These are phyloP conservation scores for Morinoia aosen DNA, from an alignment of 2,888 invertebrate genomes.

Conservation along the genomic window DNA sequence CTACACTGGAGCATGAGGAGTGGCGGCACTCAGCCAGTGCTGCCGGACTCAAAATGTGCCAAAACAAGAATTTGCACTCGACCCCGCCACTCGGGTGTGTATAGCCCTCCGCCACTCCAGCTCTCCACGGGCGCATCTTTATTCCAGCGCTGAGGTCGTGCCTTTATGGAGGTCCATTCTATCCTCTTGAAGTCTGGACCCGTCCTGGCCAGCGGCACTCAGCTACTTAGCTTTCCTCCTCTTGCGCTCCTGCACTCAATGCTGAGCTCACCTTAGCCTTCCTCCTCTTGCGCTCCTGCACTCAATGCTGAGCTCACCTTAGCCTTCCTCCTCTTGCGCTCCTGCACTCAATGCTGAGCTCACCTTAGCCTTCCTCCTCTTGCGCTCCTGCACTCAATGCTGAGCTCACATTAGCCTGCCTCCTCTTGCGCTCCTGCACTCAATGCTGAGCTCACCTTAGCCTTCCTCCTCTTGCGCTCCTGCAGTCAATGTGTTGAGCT, in stretches of 20 bases:
- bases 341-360: background rate
- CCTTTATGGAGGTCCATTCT: constrained; percentile 43
- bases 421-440: background rate
- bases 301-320: background rate
- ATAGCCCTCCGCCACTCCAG: constrained; percentile 37
- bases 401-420: background rate
- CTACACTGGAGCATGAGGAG: background rate
- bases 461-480: too few species aligned
- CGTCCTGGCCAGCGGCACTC: constrained; percentile 22
- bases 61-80: constrained; percentile 52
- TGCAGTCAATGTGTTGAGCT: too few species aligned
- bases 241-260: background rate
- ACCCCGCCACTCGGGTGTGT: constrained; percentile 18
- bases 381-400: background rate
- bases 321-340: background rate
- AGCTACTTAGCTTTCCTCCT: background rate
- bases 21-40: background rate
- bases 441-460: too few species aligned
- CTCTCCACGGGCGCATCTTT: constrained; percentile 49
- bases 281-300: background rate
- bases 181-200: constrained; percentile 36
- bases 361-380: background rate
- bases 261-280: background rate
- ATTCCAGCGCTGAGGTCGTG: constrained; percentile 25
- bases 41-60: constrained; percentile 46